Base-by-base conservation (phyloP, 2,797 vertebrate species). In the Cirrhinus molitorella region DNA sequence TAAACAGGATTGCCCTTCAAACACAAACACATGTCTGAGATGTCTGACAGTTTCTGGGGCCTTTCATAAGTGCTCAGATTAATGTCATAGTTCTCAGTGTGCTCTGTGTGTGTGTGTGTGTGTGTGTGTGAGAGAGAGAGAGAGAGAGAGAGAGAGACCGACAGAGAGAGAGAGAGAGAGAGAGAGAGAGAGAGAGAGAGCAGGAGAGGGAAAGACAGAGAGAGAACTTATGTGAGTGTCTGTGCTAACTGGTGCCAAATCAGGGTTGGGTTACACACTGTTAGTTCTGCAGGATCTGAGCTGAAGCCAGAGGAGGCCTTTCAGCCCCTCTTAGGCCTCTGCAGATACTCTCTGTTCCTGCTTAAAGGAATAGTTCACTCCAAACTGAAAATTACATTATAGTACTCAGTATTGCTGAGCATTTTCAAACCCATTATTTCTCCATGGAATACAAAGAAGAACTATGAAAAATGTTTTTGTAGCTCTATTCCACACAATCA, bases 1-100 rank as follows among this genome's bases (percentile, higher is more conserved):
- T 21, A 63, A 10, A 14, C 59, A 80, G 55, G 13, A 66, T 75
- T 81, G 61, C 37, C 71, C 49, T 61, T 23, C 37, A 87, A 81
- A 84, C 70, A 78, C 66, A 43, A 65, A 66, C 47, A 66, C 14
- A 66, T 90, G 90, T 89, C 88, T 86, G 80, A 89, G 88, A 89
- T 90, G 88, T 90, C 90, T 82, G 90, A 89, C 81, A 85, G 83
- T 90, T 90, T 92, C 89, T 75, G 74, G 87, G 83, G 85, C 83
- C 87, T 87, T 84, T 83, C 47, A 63, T 71, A 66, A 87, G 67
- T 21, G 5, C 34, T 75, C 75, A 63, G 83, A 87, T 83, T 85
- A 66, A 83, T 83, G 80, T 79, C 73, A 82, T 67, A 79, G 83
- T 57, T 81, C 79, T 45, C 74, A 77, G 68, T 91, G 76, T 89